Conservation (phyloP, 1,140 invertebrate species). For the Heterodera carotae region DNA sequence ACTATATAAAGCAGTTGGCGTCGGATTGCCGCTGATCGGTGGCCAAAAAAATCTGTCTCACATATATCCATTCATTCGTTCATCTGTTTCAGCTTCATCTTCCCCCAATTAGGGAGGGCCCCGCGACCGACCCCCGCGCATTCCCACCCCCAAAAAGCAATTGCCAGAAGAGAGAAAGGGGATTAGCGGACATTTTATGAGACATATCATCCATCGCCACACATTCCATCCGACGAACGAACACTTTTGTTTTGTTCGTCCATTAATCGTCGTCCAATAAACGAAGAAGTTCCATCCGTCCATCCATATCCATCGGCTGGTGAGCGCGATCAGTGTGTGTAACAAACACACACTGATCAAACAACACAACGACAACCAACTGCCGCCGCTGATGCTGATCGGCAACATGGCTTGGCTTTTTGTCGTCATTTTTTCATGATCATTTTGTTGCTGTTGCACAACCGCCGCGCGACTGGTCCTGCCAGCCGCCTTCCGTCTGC, state of each 20-base stretch:
- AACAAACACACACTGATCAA: neutral
- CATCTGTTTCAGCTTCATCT: no score
- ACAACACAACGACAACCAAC: no score
- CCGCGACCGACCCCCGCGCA: no score
- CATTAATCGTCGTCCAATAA: neutral
- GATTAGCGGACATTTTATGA: constrained; percentile 1
- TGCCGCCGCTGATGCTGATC: neutral
- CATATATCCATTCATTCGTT: neutral
- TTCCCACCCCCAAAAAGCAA: neutral
- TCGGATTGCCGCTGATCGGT: neutral
- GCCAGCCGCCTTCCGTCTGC: no score
- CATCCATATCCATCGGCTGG: neutral
- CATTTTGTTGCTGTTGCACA: neutral
- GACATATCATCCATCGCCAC: constrained; percentile 1
- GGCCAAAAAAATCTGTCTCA: neutral
- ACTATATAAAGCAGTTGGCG: neutral
- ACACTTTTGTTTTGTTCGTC: neutral
- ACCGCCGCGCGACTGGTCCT: neutral
- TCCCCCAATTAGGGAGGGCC: neutral
- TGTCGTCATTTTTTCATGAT: neutral
- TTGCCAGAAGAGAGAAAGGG: neutral
- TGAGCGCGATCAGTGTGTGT: no score
- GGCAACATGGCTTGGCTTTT: neutral
- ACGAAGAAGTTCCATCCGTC: neutral
- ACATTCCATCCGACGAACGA: neutral